Conservation (phyloP, 2,888 invertebrate species). For the Dryobota labecula region DNA sequence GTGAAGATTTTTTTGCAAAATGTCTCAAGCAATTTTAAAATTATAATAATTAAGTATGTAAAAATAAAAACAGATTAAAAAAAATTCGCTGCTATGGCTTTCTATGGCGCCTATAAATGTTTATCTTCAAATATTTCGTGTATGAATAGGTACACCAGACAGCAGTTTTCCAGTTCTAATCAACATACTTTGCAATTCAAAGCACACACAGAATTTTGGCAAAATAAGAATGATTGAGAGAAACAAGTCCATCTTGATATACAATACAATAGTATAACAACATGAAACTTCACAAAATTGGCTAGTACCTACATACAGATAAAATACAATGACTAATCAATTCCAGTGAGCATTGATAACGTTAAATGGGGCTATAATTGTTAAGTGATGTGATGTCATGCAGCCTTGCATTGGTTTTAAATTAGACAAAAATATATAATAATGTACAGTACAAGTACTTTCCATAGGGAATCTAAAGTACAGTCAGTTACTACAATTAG, state of each 20-base stretch:
- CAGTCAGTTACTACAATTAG: too few relatives aligned
- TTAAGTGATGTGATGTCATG: constrained; percentile 30
- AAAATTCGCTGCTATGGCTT: too few relatives aligned
- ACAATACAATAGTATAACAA: constrained; percentile 13
- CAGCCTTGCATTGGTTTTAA: constrained; percentile 10
- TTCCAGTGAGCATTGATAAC: constrained; percentile 41
- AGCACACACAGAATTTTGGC: neutral
- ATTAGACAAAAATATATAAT: constrained; percentile 3
- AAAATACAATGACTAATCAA: constrained; percentile 45
- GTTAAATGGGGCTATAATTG: constrained; percentile 14
- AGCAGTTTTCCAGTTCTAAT: neutral
- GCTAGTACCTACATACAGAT: constrained; percentile 18
- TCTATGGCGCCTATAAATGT: too few relatives aligned
- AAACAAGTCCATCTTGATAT: neutral
- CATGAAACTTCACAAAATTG: constrained; percentile 33
- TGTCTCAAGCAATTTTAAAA: too few relatives aligned
- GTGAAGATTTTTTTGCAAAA: too few relatives aligned
- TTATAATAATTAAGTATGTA: too few relatives aligned
- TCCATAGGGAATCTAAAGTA: too few relatives aligned
- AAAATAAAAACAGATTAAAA: too few relatives aligned
- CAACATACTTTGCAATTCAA: neutral
- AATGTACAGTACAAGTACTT: too few relatives aligned
- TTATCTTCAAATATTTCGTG: too few relatives aligned
- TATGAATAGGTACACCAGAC: too few relatives aligned
- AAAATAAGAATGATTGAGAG: constrained; percentile 11